Evolutionary conservation across 2,888 invertebrate species (phyloP).

Genomic region (Buathra laborator): DNA sequence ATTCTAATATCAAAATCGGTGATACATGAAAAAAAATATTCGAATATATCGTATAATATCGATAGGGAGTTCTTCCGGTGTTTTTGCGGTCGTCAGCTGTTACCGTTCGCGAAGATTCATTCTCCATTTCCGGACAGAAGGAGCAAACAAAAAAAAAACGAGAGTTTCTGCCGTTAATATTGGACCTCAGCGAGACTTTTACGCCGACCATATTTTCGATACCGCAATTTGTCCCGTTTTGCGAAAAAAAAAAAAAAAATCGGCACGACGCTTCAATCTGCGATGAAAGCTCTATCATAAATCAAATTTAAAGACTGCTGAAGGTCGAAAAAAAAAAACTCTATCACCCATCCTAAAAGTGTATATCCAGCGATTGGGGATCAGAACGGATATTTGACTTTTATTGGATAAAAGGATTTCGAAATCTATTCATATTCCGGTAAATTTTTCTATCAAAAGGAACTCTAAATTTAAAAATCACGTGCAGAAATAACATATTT

Average conservation of each 20-base stretch:
- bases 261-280: neutral
- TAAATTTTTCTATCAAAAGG: neutral
- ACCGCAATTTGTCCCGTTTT: neutral
- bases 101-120: conserved; percentile 4
- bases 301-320: conserved; percentile 3
- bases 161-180: neutral
- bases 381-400: conserved; percentile 1
- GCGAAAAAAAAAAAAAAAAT: neutral
- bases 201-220: neutral
- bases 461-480: neutral
- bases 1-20: too few relatives aligned
- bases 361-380: neutral
- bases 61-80: too few relatives aligned
- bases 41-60: too few relatives aligned
- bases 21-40: too few relatives aligned
- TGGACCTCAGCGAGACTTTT: neutral
- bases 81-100: conserved; percentile 10
- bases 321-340: neutral
- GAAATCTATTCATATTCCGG: neutral
- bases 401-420: neutral
- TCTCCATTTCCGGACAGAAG: conserved; percentile 22
- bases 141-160: neutral
- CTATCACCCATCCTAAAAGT: neutral
- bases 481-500: neutral
- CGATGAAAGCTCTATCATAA: neutral